Percentiles rank a stretch among this genome's conserved stretches.
phyloP scores from a whole-genome alignment of 2,113 vertebrate genomes.

The Larimichthys polyactis region DNA sequence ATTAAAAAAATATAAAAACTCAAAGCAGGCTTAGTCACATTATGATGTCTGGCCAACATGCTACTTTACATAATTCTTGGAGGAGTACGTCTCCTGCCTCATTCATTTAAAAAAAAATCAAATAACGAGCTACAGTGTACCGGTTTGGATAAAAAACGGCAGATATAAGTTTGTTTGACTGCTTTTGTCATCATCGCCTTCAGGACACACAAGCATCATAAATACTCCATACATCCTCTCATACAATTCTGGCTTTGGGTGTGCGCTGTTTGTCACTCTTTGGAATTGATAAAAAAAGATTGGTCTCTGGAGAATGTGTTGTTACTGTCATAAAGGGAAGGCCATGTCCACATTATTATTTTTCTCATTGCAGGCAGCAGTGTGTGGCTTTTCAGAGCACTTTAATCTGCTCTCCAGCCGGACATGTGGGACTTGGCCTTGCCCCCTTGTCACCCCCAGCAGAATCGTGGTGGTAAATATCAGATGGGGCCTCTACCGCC shows the following conservation, averaged over 20 bases:
- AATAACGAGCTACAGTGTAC: conserved; percentile 47
- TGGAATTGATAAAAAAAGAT: conserved; percentile 82
- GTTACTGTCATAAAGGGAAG: conserved; percentile 84
- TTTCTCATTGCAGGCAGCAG: conserved; percentile 78
- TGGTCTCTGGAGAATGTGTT: conserved; percentile 82
- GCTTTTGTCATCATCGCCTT: conserved; percentile 74
- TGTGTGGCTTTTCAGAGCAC: conserved; percentile 78
- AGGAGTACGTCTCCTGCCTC: conserved; percentile 25
- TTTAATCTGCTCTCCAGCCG: conserved; percentile 83
- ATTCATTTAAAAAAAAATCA: conserved; percentile 53
- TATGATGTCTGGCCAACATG: background rate
- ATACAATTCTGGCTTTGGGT: conserved; percentile 73
- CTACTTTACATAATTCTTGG: conserved; percentile 17
- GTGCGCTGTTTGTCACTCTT: conserved; percentile 76
- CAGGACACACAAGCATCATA: conserved; percentile 76
- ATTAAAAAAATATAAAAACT: background rate
- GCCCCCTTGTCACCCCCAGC: conserved; percentile 76
- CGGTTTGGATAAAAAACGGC: conserved; percentile 57
- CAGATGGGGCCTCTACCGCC: conserved; percentile 63
- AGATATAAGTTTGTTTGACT: conserved; percentile 72
- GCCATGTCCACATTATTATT: conserved; percentile 85
- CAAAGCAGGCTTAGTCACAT: background rate
- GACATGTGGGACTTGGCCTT: conserved; percentile 83
- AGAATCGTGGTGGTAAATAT: conserved; percentile 78
- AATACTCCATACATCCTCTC: conserved; percentile 75